These are phyloP conservation scores for Pleuronectes platessa DNA, from an alignment of 2,113 vertebrate genomes.

Conservation along the genomic window DNA sequence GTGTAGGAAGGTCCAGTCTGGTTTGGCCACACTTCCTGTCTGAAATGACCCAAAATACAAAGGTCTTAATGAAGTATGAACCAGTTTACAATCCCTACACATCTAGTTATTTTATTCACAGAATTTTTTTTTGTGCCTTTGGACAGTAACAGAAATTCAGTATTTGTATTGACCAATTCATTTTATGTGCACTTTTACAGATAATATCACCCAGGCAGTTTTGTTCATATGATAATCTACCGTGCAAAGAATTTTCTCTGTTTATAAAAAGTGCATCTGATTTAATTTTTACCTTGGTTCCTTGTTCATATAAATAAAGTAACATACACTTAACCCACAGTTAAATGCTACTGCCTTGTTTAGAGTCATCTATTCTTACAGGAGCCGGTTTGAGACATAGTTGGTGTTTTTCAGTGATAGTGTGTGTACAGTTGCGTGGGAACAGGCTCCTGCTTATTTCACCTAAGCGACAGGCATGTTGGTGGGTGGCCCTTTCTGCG, in stretches of 20 bases:
- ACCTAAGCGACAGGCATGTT: neutral
- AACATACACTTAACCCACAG: no score
- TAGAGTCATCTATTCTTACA: no score
- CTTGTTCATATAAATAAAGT: no score
- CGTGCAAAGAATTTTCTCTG: neutral
- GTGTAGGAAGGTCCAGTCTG: conserved; percentile 94
- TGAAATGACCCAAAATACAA: conserved; percentile 55
- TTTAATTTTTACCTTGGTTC: neutral
- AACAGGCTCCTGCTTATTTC: no score
- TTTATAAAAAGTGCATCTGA: neutral
- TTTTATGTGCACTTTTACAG: neutral
- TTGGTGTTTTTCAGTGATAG: neutral
- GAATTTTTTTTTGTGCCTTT: neutral
- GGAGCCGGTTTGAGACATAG: no score
- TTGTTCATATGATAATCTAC: neutral
- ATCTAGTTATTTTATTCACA: neutral
- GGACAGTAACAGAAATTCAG: no score
- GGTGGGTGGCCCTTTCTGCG: no score
- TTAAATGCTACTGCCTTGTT: no score
- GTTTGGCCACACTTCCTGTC: conserved; percentile 88
- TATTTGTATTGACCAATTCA: no score
- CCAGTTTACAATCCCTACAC: neutral
- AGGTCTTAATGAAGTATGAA: neutral
- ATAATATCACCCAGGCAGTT: no score
- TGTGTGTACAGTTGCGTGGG: neutral